Percentiles rank a stretch among this genome's conserved stretches.
Evolutionary conservation across 1,140 invertebrate species (phyloP).

Genomic region (Drosophila ercepeae): DNA sequence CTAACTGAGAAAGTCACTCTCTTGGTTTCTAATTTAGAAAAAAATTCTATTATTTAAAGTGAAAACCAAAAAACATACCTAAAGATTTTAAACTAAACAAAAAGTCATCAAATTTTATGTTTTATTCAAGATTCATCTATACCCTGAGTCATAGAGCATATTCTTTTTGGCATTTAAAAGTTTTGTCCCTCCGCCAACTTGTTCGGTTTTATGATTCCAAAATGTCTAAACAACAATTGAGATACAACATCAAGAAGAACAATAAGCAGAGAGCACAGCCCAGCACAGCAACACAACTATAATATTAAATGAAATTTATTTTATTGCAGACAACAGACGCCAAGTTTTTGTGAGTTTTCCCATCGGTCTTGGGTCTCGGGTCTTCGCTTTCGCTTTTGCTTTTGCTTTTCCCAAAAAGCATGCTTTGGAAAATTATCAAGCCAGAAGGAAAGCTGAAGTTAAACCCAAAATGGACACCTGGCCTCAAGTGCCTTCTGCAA

Average conservation of each 20-base stretch:
- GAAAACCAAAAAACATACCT: not conserved
- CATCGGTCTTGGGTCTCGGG: not conserved
- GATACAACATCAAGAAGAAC: conserved; percentile 45
- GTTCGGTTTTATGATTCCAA: conserved; percentile 61
- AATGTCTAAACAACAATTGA: conserved; percentile 51
- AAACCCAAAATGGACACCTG: conserved; percentile 48
- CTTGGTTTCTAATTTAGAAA: no score
- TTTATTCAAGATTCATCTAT: no score
- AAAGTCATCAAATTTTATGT: no score
- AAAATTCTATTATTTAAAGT: not conserved
- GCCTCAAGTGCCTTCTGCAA: conserved; percentile 43
- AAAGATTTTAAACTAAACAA: not conserved
- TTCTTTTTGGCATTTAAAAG: conserved; percentile 34
- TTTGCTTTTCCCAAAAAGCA: conserved; percentile 29
- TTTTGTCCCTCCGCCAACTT: conserved; percentile 36
- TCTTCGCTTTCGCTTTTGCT: conserved; percentile 19
- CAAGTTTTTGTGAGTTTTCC: conserved; percentile 24
- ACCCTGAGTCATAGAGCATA: conserved; percentile 4
- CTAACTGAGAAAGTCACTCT: not conserved
- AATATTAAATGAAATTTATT: conserved; percentile 69
- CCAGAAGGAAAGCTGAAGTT: conserved; percentile 9
- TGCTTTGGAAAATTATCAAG: conserved; percentile 50
- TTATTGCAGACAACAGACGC: conserved; percentile 61
- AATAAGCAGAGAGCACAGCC: conserved; percentile 14
- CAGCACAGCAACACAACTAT: conserved; percentile 29